Base-by-base conservation (phyloP, 2,888 invertebrate species). In the Habroteleia sp. region DNA sequence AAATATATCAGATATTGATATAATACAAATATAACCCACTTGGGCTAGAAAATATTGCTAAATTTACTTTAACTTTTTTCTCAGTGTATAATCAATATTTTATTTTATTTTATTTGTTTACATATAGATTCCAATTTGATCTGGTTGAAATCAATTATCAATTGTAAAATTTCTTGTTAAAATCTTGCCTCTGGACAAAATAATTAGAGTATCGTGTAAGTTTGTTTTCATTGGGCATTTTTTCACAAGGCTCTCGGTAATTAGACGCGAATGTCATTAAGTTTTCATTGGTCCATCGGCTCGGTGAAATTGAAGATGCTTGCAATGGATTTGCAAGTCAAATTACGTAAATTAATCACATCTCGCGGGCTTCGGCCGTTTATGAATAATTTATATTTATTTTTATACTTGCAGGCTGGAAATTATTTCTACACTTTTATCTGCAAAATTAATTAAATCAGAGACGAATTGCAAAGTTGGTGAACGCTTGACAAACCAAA, bases 371-470 rank as follows among this genome's bases (percentile, higher is more conserved):
- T 39, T 52, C 44, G 52, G 52, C 17, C 60, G 52, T 58, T 66
- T 73, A 73, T 72, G 65, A 72, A 74, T 68, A 74, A 74, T 74
- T 74, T 74, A 66, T 62, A 58, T 62, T 62, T 62, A 68, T 74
- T 74, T 62, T 74, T 62, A 39, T 62, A 39, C 46, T 66, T 23
- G 31, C 39, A 41, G 31, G 1, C 44, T 42, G 58, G n/a, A 65
- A 63, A 72, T 72, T 65, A 50, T 72, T 72, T 56, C 63, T 71
- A 42, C 37, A 72, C 8, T 65, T 65, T 72, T 72, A 58, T 58
- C 63, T 29, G 50, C 48, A 37, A 63, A 44, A 56, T 63, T 63
- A 71, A 71, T 71, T 54, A 39, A 62, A 71, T 62, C 62, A 44
- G 42, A 10, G 17, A 29, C 25, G 46, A 41, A 63, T 29, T 6